Percentiles rank a stretch among this genome's conserved stretches.
Conservation (phyloP, 2,113 vertebrate species). For the Rhinopithecus roxellana region DNA sequence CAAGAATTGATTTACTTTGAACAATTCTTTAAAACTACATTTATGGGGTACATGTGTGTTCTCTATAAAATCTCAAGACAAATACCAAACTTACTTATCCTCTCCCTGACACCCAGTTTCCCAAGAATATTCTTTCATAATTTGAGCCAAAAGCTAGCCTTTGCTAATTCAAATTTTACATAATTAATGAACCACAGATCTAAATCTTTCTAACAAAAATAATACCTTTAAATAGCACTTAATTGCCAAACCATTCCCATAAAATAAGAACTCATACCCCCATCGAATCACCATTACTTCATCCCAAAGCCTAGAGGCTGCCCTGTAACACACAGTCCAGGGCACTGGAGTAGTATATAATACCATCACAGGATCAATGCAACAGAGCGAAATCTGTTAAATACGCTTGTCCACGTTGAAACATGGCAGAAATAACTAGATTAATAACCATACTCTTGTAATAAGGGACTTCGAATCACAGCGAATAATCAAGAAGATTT, state of each 20-base stretch:
- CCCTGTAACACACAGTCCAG: neutral
- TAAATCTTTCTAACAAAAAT: slow-evolving; percentile 60
- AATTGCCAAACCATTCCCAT: slow-evolving; percentile 40
- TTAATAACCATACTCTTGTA: slow-evolving; percentile 20
- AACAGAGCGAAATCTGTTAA: neutral
- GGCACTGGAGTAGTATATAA: neutral
- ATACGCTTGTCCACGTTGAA: slow-evolving; percentile 31
- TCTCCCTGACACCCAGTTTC: neutral
- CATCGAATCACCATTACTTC: neutral
- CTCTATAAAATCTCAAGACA: slow-evolving; percentile 6
- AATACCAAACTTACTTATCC: neutral
- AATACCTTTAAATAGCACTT: slow-evolving; percentile 46
- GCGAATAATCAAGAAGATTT: neutral
- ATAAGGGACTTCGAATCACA: slow-evolving; percentile 3
- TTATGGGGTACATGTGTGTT: neutral
- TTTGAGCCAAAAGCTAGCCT: slow-evolving; percentile 18
- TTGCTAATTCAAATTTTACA: slow-evolving; percentile 56
- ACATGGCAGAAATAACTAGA: neutral
- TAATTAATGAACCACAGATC: slow-evolving; percentile 51
- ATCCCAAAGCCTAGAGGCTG: neutral
- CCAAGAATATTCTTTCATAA: slow-evolving; percentile 9
- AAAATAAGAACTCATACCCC: neutral
- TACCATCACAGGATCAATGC: neutral
- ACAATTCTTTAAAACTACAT: neutral
- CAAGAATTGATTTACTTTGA: neutral